Conservation (phyloP, 2,797 vertebrate species). For the Amniataba percoides region DNA sequence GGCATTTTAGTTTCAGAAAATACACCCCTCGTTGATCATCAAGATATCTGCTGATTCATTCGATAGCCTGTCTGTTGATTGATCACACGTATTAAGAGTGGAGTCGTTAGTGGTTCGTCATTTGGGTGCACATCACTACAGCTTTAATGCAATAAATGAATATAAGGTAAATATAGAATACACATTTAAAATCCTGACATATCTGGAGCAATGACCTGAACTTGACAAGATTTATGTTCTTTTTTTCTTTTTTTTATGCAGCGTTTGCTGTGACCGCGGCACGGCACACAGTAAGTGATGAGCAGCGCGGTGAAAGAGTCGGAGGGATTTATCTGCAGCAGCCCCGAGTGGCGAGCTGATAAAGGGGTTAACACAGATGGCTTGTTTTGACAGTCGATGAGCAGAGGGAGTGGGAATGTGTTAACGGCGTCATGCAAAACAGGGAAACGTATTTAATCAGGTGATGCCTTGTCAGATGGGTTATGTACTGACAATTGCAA, state of each 20-base stretch:
- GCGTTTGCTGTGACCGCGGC: constrained; percentile 38
- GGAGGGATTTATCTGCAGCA: constrained; percentile 53
- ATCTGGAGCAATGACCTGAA: constrained; percentile 28
- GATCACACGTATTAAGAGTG: background rate
- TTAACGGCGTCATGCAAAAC: constrained; percentile 42
- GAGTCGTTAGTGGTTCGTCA: background rate
- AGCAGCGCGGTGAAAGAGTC: constrained; percentile 38
- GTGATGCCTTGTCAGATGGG: constrained; percentile 5
- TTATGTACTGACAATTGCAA: constrained; percentile 17
- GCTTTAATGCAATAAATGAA: background rate
- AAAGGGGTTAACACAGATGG: constrained; percentile 55
- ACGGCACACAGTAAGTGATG: constrained; percentile 34
- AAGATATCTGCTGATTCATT: background rate
- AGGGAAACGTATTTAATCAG: constrained; percentile 28
- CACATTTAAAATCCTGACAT: constrained; percentile 11
- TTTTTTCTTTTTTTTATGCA: background rate
- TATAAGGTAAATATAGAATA: background rate
- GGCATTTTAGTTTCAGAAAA: background rate
- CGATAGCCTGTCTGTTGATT: background rate
- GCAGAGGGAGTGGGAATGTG: constrained; percentile 42
- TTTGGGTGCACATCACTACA: too few relatives aligned
- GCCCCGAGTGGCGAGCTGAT: constrained; percentile 49
- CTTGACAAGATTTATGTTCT: constrained; percentile 6
- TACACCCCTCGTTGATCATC: background rate
- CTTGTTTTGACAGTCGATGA: constrained; percentile 59